Evolutionary conservation across 2,888 invertebrate genomes (phyloP).

Genomic region (Phytoseiulus persimilis): DNA sequence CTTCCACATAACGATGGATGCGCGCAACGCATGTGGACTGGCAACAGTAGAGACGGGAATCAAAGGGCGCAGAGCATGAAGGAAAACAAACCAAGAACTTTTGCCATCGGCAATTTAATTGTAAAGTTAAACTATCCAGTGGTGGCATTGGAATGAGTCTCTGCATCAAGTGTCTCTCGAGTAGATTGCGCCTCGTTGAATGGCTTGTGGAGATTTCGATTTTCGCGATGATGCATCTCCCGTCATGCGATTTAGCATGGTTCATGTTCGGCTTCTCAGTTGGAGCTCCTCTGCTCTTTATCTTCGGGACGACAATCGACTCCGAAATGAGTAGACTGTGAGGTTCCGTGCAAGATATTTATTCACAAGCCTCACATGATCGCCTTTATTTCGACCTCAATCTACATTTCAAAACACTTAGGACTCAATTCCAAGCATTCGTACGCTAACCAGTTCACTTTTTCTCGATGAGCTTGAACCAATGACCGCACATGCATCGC

Average conservation of each 20-base stretch:
- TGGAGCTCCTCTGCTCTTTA: background rate
- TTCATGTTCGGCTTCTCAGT: background rate
- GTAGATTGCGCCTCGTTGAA: background rate
- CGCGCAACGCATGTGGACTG: no score
- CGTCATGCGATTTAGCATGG: background rate
- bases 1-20: no score
- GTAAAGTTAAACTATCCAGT: background rate
- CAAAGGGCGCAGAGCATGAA: background rate
- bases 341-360: background rate
- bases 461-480: constrained; percentile 74
- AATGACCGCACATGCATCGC: constrained; percentile 90
- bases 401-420: constrained; percentile 27
- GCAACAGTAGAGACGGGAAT: background rate
- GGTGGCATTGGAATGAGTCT: background rate
- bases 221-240: background rate
- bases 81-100: background rate
- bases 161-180: background rate
- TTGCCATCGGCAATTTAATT: background rate
- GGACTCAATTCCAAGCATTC: constrained; percentile 17
- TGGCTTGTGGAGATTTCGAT: background rate
- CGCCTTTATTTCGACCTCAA: background rate
- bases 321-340: background rate
- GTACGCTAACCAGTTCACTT: constrained; percentile 44
- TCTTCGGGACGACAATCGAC: background rate
- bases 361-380: constrained; percentile 5